Percentiles rank a stretch among this genome's conserved stretches.
Evolutionary conservation across 2,888 invertebrate species (phyloP).

Genomic region (Lucinisca nassula): DNA sequence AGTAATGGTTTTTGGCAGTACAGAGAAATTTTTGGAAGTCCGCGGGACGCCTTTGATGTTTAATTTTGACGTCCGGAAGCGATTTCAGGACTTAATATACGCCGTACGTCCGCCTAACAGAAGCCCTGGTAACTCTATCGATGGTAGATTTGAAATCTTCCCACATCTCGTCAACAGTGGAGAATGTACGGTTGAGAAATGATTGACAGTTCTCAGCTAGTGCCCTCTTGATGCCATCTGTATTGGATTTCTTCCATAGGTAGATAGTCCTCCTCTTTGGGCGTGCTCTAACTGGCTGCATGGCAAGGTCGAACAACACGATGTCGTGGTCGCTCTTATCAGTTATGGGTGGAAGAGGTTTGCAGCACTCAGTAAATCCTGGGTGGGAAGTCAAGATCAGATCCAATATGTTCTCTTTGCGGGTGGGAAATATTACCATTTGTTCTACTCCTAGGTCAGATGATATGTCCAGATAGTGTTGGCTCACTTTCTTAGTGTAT

Average conservation of each 20-base stretch:
- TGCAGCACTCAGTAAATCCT: constrained; percentile 39
- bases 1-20: no score
- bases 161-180: constrained; percentile 20
- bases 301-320: constrained; percentile 38
- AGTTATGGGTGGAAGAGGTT: constrained; percentile 43
- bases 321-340: constrained; percentile 57
- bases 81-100: no score
- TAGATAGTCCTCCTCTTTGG: constrained; percentile 44
- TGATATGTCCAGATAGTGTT: no score
- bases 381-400: constrained; percentile 54
- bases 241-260: constrained; percentile 38
- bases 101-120: no score
- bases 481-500: no score
- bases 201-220: neutral
- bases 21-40: no score
- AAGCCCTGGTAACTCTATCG: no score
- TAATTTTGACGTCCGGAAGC: no score
- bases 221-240: constrained; percentile 21
- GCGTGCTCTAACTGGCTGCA: constrained; percentile 19
- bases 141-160: constrained; percentile 7
- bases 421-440: no score
- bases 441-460: no score
- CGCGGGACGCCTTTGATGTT: no score
- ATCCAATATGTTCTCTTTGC: no score
- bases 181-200: neutral